Base-by-base conservation (phyloP, 2,888 invertebrate genomes). In the Scaptomyza tumidula region DNA sequence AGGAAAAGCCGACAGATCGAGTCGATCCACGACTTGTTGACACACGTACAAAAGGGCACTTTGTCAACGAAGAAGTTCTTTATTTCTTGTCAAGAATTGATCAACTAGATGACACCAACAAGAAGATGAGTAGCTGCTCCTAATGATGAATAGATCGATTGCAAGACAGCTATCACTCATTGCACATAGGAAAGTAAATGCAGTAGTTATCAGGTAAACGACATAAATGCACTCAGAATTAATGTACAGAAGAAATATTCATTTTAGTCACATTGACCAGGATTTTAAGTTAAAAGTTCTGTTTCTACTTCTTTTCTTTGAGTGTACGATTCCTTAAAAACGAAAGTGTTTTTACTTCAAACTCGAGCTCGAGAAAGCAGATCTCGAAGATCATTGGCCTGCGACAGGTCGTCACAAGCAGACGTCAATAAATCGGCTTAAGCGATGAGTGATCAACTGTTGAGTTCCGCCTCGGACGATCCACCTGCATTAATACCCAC, bases 371-470 rank as follows among this genome's bases (percentile, higher is more conserved):
- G 13, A 19, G 24, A 13, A 2, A 49, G 31, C 49, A 49, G 16
- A 9, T 49, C 19, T 50, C 43, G 45, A 52, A 53, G 63, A 66
- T 76, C 79, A 80, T 83, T 83, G 80, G 61, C 46, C 65, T 57
- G 44, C 57, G 49, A 16, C 46, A 44, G 56, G 58, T 64, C 60
- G 52, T 58, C 48, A 61, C 10, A 49, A 50, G 50, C 65, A 46
- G 62, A 72, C 82, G 82, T 75, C 57, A 48, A 16, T 27, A 54
- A 69, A 76, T 73, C 77, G 79, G 82, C 76, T 79, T 88, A 79
- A 67, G 67, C 69, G 75, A 89, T 89, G 90, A 88, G 68, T 65
- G 89, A 89, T 80, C 86, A 86, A 74, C 67, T 90, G 62, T 63
- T 89, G 66, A 85, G 82, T 53, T 67, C 73, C 45, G 73, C 68